phyloP scores from a whole-genome alignment of 1,140 invertebrate genomes.

The Drosophila kikkawai region DNA sequence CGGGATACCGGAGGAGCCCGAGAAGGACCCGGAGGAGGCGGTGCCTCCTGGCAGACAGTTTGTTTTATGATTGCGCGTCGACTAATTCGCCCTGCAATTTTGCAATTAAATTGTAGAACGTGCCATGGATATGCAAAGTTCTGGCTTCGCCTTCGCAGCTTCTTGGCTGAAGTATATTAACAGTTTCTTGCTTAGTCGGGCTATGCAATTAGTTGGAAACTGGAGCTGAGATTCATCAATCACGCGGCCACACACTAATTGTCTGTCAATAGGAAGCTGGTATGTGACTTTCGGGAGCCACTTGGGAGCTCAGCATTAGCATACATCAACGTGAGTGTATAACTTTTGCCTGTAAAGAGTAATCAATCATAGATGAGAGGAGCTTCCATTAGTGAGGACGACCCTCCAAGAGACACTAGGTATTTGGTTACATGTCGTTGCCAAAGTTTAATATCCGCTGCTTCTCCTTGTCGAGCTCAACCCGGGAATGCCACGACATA shows the following conservation, averaged over 20 bases:
- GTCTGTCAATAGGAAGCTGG: constrained; percentile 27
- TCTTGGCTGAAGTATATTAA: constrained; percentile 13
- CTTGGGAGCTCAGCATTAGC: constrained; percentile 10
- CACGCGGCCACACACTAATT: constrained; percentile 21
- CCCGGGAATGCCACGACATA: constrained; percentile 10
- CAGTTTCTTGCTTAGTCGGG: constrained; percentile 9
- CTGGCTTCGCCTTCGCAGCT: neutral
- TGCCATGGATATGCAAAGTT: constrained; percentile 51
- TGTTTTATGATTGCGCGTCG: constrained; percentile 67
- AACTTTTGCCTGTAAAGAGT: neutral
- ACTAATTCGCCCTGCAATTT: constrained; percentile 54
- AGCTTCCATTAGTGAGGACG: constrained; percentile 15
- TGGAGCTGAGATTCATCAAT: constrained; percentile 37
- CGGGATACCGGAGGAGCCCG: constrained; percentile 33
- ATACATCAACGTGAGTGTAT: constrained; percentile 10
- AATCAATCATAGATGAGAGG: constrained; percentile 28
- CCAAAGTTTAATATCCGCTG: constrained; percentile 24
- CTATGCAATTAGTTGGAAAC: constrained; percentile 33
- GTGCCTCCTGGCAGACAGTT: constrained; percentile 53
- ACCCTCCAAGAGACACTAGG: neutral
- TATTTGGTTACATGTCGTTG: constrained; percentile 16
- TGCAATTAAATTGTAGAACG: constrained; percentile 60
- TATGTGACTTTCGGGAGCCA: constrained; percentile 11
- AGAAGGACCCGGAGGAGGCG: constrained; percentile 1
- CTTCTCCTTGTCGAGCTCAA: neutral